Conservation (phyloP, 2,113 vertebrate genomes). For the Pelusios castaneus region DNA sequence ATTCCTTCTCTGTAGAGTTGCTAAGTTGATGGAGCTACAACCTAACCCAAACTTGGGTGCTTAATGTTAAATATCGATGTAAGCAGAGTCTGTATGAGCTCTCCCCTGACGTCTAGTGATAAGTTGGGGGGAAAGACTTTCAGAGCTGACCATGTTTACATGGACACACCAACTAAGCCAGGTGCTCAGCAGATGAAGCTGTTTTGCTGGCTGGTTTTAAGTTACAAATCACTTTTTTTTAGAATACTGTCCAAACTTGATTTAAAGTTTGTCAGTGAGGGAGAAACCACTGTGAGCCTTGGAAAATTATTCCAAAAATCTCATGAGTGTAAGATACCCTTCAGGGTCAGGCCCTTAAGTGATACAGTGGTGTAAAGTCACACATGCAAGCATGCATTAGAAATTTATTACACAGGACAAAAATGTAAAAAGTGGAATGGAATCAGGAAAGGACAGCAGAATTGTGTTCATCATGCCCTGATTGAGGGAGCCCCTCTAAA, state of each 20-base stretch:
- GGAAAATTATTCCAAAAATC: neutral
- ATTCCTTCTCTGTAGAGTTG: neutral
- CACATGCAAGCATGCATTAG: neutral
- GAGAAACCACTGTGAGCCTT: neutral
- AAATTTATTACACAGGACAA: neutral
- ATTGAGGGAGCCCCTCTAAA: too few species aligned
- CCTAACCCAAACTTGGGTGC: neutral
- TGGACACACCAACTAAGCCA: neutral
- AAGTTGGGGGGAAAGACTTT: neutral
- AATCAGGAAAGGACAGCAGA: neutral
- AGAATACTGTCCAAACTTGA: neutral
- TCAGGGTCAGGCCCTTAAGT: neutral
- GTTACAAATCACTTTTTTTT: neutral
- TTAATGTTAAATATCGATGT: neutral
- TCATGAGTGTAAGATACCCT: neutral
- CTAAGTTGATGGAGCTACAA: neutral
- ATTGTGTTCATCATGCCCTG: neutral
- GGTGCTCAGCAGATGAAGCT: neutral
- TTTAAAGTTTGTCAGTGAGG: neutral
- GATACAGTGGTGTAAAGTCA: neutral
- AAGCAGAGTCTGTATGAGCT: neutral
- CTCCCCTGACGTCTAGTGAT: neutral
- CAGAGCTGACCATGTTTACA: neutral
- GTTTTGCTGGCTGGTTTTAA: neutral
- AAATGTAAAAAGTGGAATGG: neutral